Evolutionary conservation across 2,113 vertebrate species (phyloP).

Genomic region (Glaucomys volans): DNA sequence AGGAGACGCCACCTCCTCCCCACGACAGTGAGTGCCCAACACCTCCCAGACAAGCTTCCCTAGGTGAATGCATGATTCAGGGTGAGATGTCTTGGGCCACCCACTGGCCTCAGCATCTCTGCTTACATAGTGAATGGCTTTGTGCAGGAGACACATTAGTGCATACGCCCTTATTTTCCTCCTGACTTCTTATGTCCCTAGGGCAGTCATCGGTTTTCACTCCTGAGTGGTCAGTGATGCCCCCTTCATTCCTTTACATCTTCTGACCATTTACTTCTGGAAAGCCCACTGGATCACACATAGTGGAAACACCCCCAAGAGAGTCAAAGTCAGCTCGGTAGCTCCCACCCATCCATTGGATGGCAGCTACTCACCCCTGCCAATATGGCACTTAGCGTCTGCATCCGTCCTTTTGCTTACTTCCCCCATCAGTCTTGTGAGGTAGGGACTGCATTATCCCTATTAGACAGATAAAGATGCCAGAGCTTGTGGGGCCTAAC

Average conservation of each 20-base stretch:
- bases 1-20: background rate
- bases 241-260: background rate
- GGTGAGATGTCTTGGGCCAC: background rate
- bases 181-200: background rate
- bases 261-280: background rate
- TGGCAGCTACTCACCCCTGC: fast-evolving
- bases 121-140: too few relatives aligned
- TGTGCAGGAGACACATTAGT: too few relatives aligned
- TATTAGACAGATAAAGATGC: background rate
- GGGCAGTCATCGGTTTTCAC: background rate
- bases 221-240: background rate
- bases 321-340: background rate
- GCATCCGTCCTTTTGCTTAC: background rate
- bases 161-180: background rate
- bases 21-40: background rate
- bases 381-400: background rate
- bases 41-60: background rate
- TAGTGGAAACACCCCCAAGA: background rate
- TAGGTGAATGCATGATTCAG: background rate
- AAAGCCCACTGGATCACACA: background rate
- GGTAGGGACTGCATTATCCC: background rate
- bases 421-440: background rate
- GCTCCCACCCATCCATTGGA: too few relatives aligned
- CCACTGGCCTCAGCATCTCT: background rate
- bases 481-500: too few relatives aligned